A percentile compares a stretch with the other conserved stretches of the same genome.
These are phyloP conservation scores for Amazona guildingii DNA, from an alignment of 2,113 vertebrate species.

Conservation along the genomic window DNA sequence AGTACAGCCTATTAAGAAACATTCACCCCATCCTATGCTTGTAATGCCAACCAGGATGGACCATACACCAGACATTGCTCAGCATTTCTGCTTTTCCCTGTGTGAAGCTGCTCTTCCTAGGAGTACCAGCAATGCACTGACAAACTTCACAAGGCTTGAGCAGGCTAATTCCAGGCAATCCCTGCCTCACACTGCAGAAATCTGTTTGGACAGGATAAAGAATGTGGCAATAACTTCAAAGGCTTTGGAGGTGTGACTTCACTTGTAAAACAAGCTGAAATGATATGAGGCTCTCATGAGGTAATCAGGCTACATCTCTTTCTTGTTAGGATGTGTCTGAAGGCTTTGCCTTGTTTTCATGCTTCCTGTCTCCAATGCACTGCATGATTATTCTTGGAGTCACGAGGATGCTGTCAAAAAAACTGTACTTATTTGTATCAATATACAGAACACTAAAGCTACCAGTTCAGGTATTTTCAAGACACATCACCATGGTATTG, in stretches of 20 bases:
- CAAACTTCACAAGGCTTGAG: not conserved
- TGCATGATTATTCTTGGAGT: not conserved
- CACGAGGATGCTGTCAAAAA: not conserved
- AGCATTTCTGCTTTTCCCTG: not conserved
- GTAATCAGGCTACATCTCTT: not conserved
- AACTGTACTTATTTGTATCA: rapidly evolving
- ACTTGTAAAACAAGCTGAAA: not conserved
- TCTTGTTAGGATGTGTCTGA: not conserved
- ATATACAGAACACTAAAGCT: not conserved
- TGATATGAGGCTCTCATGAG: not conserved
- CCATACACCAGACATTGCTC: not conserved
- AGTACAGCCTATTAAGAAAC: not conserved
- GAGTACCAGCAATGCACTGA: not conserved
- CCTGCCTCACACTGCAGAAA: not conserved
- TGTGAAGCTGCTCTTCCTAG: not conserved
- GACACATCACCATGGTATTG: not conserved
- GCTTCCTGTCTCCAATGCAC: not conserved
- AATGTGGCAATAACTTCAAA: not conserved
- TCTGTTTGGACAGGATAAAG: not conserved
- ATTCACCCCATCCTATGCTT: rapidly evolving
- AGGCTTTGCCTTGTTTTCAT: not conserved
- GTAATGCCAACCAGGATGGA: too few relatives aligned
- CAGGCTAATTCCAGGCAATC: not conserved
- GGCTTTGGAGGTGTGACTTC: not conserved
- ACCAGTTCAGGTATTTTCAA: not conserved